Evolutionary conservation across 2,888 invertebrate species (phyloP).

Genomic region (Drosophila lacicola): DNA sequence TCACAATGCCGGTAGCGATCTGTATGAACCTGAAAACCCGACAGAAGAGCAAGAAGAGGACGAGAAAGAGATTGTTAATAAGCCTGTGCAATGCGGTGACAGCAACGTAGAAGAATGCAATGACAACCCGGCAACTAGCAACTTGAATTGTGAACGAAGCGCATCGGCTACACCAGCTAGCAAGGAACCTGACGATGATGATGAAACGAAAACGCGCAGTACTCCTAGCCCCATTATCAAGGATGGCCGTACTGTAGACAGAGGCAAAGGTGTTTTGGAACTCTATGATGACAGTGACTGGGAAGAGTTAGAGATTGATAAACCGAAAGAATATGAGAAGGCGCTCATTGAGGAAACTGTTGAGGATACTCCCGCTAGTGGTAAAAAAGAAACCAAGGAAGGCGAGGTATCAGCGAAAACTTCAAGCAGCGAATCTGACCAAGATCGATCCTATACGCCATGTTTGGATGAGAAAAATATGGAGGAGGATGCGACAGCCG

Average conservation of each 20-base stretch:
- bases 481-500: slow-evolving; percentile 57
- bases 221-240: slow-evolving; percentile 67
- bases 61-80: slow-evolving; percentile 29
- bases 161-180: slow-evolving; percentile 4
- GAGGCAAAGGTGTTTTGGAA: slow-evolving; percentile 85
- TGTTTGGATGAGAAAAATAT: slow-evolving; percentile 89
- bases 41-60: slow-evolving; percentile 68
- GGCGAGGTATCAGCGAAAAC: slow-evolving; percentile 24
- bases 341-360: slow-evolving; percentile 84
- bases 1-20: slow-evolving; percentile 56
- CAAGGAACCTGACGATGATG: slow-evolving; percentile 37
- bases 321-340: slow-evolving; percentile 74
- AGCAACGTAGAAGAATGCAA: background rate
- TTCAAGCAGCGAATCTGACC: slow-evolving; percentile 84
- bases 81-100: background rate
- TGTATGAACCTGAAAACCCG: slow-evolving; percentile 84
- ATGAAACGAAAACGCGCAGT: slow-evolving; percentile 39
- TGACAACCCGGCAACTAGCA: slow-evolving; percentile 25
- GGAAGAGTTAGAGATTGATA: slow-evolving; percentile 84
- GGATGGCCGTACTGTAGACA: slow-evolving; percentile 55
- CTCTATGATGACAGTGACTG: slow-evolving; percentile 87
- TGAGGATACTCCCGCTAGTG: slow-evolving; percentile 7
- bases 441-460: slow-evolving; percentile 90
- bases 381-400: slow-evolving; percentile 15
- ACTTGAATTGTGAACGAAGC: slow-evolving; percentile 6